phyloP scores from a whole-genome alignment of 2,113 vertebrate species.

The Brachypteracias leptosomus region DNA sequence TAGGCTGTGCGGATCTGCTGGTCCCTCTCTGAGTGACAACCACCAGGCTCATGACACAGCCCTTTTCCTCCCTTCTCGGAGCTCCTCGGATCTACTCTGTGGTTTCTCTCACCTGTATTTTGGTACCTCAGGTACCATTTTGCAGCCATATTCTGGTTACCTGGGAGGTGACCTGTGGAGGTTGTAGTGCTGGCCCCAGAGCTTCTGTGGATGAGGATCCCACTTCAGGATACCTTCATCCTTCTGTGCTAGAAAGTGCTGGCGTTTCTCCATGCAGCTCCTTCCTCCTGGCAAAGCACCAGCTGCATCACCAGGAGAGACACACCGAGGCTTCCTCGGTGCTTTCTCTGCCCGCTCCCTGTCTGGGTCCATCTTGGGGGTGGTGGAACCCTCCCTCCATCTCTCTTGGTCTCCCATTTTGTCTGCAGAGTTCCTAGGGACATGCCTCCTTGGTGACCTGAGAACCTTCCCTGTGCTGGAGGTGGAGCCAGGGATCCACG shows the following conservation, averaged over 20 bases:
- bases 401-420: background rate
- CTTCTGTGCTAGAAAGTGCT: background rate
- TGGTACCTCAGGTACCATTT: background rate
- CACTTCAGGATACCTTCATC: background rate
- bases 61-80: background rate
- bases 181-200: background rate
- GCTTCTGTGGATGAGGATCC: background rate
- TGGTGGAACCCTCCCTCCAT: background rate
- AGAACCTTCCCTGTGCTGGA: background rate
- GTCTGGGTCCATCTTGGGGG: background rate
- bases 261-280: background rate
- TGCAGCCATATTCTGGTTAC: background rate
- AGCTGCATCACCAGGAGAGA: background rate
- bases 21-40: background rate
- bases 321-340: background rate
- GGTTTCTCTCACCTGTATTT: background rate
- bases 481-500: fast-evolving
- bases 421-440: fast-evolving
- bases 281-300: slow-evolving; percentile 2
- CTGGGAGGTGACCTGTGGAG: background rate
- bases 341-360: background rate
- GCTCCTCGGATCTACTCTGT: background rate
- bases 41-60: background rate
- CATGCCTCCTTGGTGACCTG: fast-evolving
- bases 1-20: background rate